These are phyloP conservation scores for Notodonta ziczac DNA, from an alignment of 2,888 invertebrate genomes.

Conservation along the genomic window DNA sequence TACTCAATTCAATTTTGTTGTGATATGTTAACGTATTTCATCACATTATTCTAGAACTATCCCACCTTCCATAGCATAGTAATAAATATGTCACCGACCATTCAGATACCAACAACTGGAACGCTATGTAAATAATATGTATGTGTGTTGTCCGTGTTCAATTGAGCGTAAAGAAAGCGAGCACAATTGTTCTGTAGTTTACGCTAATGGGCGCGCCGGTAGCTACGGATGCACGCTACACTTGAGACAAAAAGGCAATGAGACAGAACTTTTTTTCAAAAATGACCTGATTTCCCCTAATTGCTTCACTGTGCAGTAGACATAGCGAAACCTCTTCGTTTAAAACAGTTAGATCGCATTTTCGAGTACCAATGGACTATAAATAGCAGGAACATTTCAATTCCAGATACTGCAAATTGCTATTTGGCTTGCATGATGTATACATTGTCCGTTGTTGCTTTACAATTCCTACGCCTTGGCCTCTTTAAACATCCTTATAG, in stretches of 20 bases:
- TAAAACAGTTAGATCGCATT: neutral
- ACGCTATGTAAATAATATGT: slow-evolving; percentile 20
- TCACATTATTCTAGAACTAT: neutral
- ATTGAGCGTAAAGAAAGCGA: slow-evolving; percentile 56
- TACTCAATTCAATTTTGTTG: too few species aligned
- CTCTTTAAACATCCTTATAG: neutral
- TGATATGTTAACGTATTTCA: too few species aligned
- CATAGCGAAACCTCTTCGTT: neutral
- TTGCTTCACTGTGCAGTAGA: neutral
- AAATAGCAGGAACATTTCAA: neutral
- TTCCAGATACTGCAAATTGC: neutral
- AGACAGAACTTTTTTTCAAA: slow-evolving; percentile 1
- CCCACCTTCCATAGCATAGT: neutral
- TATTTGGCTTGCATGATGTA: neutral
- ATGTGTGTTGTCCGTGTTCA: slow-evolving; percentile 50
- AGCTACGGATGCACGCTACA: slow-evolving; percentile 5
- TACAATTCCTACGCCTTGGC: neutral
- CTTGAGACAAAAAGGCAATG: slow-evolving; percentile 5
- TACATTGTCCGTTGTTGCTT: neutral
- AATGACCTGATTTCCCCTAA: neutral
- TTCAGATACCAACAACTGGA: slow-evolving; percentile 8
- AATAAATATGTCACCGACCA: neutral
- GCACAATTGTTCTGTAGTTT: slow-evolving; percentile 40
- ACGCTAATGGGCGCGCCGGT: slow-evolving; percentile 37
- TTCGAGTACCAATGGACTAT: neutral